phyloP scores from a whole-genome alignment of 2,797 vertebrate genomes.

The Artibeus jamaicensis region DNA sequence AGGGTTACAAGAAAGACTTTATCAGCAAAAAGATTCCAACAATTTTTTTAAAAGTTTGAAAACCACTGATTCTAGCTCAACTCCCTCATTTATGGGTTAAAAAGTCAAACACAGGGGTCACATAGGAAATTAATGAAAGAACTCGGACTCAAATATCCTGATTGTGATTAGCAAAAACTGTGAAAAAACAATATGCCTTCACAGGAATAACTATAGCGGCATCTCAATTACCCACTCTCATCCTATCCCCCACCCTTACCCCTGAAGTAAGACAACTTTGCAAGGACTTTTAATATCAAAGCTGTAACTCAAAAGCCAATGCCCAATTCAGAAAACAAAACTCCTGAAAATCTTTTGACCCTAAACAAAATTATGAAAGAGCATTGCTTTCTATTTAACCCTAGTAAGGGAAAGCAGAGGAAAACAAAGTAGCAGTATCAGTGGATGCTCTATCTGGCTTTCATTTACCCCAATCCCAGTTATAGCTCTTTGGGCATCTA shows the following conservation, averaged over 20 bases:
- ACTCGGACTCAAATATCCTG: not conserved
- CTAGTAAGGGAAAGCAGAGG: not conserved
- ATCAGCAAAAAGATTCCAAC: not conserved
- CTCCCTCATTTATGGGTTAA: not conserved
- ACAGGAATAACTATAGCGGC: not conserved
- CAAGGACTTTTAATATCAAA: conserved; percentile 18
- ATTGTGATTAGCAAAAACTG: not conserved
- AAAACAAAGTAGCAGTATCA: not conserved
- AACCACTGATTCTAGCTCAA: not conserved
- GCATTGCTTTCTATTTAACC: not conserved
- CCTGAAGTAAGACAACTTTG: not conserved
- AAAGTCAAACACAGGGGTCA: not conserved
- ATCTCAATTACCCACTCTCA: not conserved
- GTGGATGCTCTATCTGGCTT: not conserved
- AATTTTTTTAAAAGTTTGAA: not conserved
- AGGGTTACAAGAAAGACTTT: not conserved
- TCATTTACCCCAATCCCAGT: not conserved
- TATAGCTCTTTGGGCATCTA: not conserved
- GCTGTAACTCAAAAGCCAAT: not conserved
- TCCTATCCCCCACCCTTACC: not conserved
- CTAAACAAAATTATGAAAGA: not conserved
- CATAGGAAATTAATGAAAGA: not conserved
- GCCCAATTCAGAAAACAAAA: not conserved
- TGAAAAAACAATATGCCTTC: not conserved
- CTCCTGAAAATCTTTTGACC: not conserved